A percentile compares a stretch with the other conserved stretches of the same genome.
These are phyloP conservation scores for Corythornis cristatus DNA, from an alignment of 2,113 vertebrate species.

Conservation along the genomic window DNA sequence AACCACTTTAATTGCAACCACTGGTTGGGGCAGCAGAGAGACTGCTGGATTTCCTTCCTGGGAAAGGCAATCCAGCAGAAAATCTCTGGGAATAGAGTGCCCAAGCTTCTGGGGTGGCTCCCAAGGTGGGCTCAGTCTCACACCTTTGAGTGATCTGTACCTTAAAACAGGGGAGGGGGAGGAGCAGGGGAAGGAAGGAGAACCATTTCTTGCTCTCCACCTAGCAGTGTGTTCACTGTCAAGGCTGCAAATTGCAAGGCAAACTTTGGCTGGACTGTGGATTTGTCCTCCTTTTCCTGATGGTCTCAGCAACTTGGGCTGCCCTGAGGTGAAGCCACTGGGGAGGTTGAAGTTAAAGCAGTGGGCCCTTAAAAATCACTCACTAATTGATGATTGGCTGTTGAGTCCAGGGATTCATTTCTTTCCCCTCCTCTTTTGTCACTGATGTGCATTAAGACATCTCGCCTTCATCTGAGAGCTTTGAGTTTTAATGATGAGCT, in stretches of 20 bases:
- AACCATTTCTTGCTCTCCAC: slow-evolving; percentile 15
- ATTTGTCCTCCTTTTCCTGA: neutral
- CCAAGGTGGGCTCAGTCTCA: slow-evolving; percentile 50
- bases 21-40: slow-evolving; percentile 54
- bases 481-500: too few species aligned
- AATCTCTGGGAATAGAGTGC: neutral
- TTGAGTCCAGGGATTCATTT: slow-evolving; percentile 40
- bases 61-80: neutral
- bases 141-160: slow-evolving; percentile 55
- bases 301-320: neutral
- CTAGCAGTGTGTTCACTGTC: neutral
- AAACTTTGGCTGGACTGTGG: neutral
- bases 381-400: slow-evolving; percentile 20
- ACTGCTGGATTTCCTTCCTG: slow-evolving; percentile 41
- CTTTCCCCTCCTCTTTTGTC: neutral
- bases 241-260: slow-evolving; percentile 28
- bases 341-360: slow-evolving; percentile 25
- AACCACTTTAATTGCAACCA: neutral
- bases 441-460: slow-evolving; percentile 18
- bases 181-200: neutral
- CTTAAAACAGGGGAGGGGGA: neutral
- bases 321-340: neutral
- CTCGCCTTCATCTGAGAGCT: neutral
- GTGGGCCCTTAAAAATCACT: slow-evolving; percentile 7
- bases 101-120: neutral